Evolutionary conservation across 2,113 vertebrate genomes (phyloP), one percentile per base, ranked within the genome.

Genomic region (Desmodus rotundus): DNA sequence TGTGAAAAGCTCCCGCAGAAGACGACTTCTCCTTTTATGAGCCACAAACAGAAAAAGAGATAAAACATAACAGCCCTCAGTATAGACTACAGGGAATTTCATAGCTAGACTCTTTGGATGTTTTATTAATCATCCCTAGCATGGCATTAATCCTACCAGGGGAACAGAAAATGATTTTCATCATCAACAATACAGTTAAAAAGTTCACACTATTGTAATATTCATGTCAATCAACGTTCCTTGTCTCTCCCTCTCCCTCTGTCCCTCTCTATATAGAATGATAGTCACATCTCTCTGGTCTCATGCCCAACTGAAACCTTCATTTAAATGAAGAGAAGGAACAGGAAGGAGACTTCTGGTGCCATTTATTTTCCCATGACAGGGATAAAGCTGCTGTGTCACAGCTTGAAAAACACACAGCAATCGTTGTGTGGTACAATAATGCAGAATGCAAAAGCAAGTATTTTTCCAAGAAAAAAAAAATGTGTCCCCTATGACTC

Each of bases 321-420:
- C 33, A 14, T 43, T 58, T 52, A 14, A 87, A 87, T 19, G 38
- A 85, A 96, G 72, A 95, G 22, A 68, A 22, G 33, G 22, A 77
- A 91, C 24, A 77, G 41, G 41, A 93, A 70, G 54, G 56, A 81
- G 56, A 80, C 63, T 84, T 84, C 50, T 50, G 67, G 91, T 83
- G 50, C 89, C 80, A 80, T 81, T 95, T 96, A 89, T 93, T 96
- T 90, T 95, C 80, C 86, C 14, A 4, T 65, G 89, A 89, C 31
- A 61, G 56, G 58, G 41, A 85, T 28, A 92, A 92, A 72, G 14
- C 96, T 95, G 16, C 28, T 84, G 24, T 28, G 63, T 1, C 43
- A 95, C 85, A 94, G 78, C 73, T 85, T 92, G 36, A 78, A 84
- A 89, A 92, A 96, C 4, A n/a, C 12, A 82, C 56, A 20, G 68